Conservation (phyloP, 2,888 invertebrate genomes). For the Prenolepis imparis region DNA sequence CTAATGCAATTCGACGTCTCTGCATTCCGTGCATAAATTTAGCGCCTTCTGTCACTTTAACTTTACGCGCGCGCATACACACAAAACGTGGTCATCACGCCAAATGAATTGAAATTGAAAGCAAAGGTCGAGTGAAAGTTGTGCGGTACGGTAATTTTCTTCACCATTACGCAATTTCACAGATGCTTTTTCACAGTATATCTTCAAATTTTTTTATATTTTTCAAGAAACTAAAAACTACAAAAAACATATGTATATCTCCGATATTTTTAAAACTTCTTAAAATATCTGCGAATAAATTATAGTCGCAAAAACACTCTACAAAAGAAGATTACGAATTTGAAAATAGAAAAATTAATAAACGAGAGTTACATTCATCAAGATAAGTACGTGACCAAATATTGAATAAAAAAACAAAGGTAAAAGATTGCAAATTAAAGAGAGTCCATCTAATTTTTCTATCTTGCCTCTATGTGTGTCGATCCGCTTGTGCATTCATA, state of each 20-base stretch:
- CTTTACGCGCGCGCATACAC: not conserved
- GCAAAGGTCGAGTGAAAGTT: not conserved
- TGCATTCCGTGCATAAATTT: conserved; percentile 19
- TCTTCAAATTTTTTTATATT: not conserved
- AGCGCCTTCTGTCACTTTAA: not conserved
- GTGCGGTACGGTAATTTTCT: not conserved
- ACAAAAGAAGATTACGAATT: not conserved
- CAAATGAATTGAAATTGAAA: not conserved
- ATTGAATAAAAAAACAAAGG: conserved; percentile 44
- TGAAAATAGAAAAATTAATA: conserved; percentile 27
- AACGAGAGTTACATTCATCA: conserved; percentile 55
- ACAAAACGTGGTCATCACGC: not conserved
- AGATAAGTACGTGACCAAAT: conserved; percentile 43
- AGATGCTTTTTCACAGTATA: not conserved
- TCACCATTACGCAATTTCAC: not conserved
- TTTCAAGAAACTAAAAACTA: not conserved
- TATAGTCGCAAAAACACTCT: not conserved
- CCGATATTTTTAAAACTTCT: not conserved
- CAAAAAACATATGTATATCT: not conserved
- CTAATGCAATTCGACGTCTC: conserved; percentile 18
- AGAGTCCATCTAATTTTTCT: conserved; percentile 5
- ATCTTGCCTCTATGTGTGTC: not conserved
- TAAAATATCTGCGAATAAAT: not conserved
- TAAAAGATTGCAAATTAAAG: conserved; percentile 57
- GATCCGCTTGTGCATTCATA: no score